A percentile compares a stretch with the other conserved stretches of the same genome.
phyloP scores from a whole-genome alignment of 2,797 vertebrate genomes.

The Spinibarbus caldwelli region DNA sequence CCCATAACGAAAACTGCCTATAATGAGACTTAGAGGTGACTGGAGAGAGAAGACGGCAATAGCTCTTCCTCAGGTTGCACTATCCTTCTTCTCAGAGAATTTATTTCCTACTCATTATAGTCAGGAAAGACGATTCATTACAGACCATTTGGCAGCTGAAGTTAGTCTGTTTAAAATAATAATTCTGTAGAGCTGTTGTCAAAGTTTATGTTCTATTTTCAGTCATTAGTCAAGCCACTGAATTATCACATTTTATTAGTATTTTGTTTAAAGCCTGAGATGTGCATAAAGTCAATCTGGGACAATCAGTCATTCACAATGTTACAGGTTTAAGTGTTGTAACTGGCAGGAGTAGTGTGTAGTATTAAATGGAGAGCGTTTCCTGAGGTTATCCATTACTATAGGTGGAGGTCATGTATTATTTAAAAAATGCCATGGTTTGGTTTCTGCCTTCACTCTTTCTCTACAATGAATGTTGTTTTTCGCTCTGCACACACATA shows the following conservation, averaged over 20 bases:
- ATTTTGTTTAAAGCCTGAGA: background rate
- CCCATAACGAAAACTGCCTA: too few relatives aligned
- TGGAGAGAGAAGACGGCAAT: slow-evolving; percentile 15
- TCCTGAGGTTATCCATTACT: background rate
- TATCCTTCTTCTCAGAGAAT: slow-evolving; percentile 3
- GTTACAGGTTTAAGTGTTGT: background rate
- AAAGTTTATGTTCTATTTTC: slow-evolving; percentile 10
- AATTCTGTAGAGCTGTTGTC: background rate
- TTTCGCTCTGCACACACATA: background rate
- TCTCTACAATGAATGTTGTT: background rate
- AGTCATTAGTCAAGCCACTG: background rate
- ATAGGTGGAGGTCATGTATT: background rate
- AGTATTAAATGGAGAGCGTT: background rate
- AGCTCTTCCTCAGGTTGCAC: background rate
- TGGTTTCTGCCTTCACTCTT: background rate
- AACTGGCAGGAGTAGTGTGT: background rate
- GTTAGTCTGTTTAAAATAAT: background rate
- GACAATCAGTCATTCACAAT: background rate
- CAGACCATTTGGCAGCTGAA: background rate
- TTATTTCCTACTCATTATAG: slow-evolving; percentile 16
- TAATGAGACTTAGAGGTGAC: slow-evolving; percentile 19
- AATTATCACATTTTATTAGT: background rate
- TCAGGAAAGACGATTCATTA: background rate
- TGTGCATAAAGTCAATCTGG: background rate
- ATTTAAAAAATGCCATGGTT: background rate